Base-by-base conservation (phyloP, 2,888 invertebrate species). In the Sphaeridia pumilis region DNA sequence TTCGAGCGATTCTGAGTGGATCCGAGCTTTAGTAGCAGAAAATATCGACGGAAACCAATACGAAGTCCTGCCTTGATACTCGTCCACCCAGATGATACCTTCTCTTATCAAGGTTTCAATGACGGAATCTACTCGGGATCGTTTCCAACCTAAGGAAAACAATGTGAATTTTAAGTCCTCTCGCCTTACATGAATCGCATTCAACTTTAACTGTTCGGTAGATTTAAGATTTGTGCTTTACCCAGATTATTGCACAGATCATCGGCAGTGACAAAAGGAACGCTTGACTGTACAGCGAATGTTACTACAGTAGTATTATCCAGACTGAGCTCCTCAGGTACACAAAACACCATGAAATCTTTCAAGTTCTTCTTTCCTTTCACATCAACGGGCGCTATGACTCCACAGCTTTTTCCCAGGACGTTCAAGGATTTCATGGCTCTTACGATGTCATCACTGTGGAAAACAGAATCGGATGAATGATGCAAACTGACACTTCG, bases 311-410 rank as follows among this genome's bases (percentile, higher is more conserved):
- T 78, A 0, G 90, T 90, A 68, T 94, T 93, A 68, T 97, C 95
- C 77, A 93, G 80, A 67, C 86, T 95, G 22, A 99, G 73, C 72
- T 98, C 98, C 2, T 93, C 93, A 0, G 98, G 97, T 27, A 98
- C 81, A 0, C 94, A 94, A 70, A 95, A 95, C 0, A 99, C 88
- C 70, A 98, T 77, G 73, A 86, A 86, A 67, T 84, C 81, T 24
- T 83, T 85, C 66, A 57, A 25, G 21, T 63, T 46, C 12, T 56
- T 55, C 17, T 67, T 67, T 69, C 82, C 83, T 17, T 38, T 14
- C 5, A 20, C 17, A n/a, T n/a, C n/a, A n/a, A n/a, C n/a, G 7
- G 86, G 79, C 2, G 24, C 5, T 52, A 97, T 81, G 10, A 94
- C 79, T 38, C 85, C 82, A 70, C 98, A 97, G 70, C 97, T 95